Conservation (phyloP, 1,140 invertebrate genomes). For the Heliconius eleuchia region DNA sequence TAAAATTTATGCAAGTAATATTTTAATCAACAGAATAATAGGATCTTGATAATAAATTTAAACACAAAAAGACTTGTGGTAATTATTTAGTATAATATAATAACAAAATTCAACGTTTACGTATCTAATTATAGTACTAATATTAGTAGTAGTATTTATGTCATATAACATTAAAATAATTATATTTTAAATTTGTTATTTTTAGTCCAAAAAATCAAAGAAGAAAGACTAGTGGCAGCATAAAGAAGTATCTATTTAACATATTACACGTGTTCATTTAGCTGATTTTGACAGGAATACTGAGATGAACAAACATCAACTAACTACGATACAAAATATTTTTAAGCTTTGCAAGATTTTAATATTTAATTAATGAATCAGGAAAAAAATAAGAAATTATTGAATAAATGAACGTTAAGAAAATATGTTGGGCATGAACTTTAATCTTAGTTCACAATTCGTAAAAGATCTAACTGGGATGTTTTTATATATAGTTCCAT, state of each 20-base stretch:
- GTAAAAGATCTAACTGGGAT: too few species aligned
- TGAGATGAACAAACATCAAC: background rate
- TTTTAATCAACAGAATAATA: too few species aligned
- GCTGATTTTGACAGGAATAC: background rate
- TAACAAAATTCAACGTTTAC: background rate
- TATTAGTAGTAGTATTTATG: background rate
- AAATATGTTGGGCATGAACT: background rate
- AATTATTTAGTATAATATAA: too few species aligned
- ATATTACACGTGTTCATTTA: background rate
- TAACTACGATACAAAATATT: too few species aligned
- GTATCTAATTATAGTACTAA: background rate
- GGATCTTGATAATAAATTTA: too few species aligned
- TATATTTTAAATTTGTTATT: background rate
- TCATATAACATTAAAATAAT: background rate
- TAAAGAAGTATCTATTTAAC: background rate
- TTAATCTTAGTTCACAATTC: too few species aligned
- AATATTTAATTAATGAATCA: too few species aligned
- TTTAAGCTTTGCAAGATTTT: too few species aligned
- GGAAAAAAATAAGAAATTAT: background rate
- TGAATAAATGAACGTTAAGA: background rate
- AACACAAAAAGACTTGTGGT: too few species aligned
- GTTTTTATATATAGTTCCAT: too few species aligned
- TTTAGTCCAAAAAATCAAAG: background rate
- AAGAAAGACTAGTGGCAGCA: background rate
- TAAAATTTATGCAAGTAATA: too few species aligned